A percentile compares a stretch with the other conserved stretches of the same genome.
phyloP scores from a whole-genome alignment of 2,888 invertebrate species.

The Leuctra nigra region DNA sequence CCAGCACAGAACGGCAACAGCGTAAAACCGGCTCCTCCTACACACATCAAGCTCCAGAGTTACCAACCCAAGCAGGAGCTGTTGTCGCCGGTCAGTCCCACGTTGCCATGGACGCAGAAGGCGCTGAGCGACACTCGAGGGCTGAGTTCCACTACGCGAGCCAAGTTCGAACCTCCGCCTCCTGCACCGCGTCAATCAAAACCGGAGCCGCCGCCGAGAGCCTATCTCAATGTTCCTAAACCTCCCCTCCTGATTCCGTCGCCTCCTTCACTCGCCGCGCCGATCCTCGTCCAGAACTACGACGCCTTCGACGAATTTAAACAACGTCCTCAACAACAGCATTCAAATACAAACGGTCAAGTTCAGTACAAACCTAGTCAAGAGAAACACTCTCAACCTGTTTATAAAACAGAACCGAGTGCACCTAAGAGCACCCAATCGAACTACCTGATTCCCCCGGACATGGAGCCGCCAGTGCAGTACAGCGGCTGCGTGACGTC shows the following conservation, averaged over 20 bases:
- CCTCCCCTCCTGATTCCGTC: constrained; percentile 22
- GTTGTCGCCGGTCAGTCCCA: constrained; percentile 27
- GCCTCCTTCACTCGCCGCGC: constrained; percentile 40
- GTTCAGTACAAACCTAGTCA: not conserved
- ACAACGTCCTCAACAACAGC: no score
- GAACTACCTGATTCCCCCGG: not conserved
- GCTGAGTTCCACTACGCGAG: constrained; percentile 23
- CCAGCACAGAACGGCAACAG: constrained; percentile 8
- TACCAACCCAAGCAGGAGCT: constrained; percentile 21
- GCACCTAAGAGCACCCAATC: not conserved
- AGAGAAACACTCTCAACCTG: not conserved
- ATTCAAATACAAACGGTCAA: no score
- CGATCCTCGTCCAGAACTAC: constrained; percentile 40
- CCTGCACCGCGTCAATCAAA: constrained; percentile 24
- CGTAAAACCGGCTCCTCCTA: constrained; percentile 17
- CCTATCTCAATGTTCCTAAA: constrained; percentile 12
- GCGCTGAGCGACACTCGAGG: constrained; percentile 14
- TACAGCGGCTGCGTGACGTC: constrained; percentile 26
- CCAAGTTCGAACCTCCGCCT: constrained; percentile 29
- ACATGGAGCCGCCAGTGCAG: constrained; percentile 11
- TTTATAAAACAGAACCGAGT: not conserved
- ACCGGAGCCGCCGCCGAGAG: constrained; percentile 23
- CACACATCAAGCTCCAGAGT: not conserved
- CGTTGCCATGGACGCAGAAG: constrained; percentile 28
- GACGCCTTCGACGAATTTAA: constrained; percentile 29